These are phyloP conservation scores for Micrasema minimum DNA, from an alignment of 1,140 invertebrate species.

Conservation along the genomic window DNA sequence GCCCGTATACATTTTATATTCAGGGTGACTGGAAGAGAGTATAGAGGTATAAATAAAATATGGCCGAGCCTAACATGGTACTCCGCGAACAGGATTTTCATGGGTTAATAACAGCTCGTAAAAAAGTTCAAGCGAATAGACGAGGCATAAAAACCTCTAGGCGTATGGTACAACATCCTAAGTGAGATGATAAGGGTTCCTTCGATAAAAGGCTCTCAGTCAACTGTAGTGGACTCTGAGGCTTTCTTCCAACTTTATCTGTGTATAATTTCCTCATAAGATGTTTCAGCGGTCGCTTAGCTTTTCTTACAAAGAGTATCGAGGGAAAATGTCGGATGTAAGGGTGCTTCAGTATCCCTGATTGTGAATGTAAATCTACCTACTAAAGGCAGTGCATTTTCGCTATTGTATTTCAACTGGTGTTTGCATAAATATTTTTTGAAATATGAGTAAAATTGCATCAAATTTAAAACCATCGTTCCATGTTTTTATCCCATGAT, in stretches of 20 bases:
- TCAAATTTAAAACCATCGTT: too few relatives aligned
- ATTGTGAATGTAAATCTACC: too few relatives aligned
- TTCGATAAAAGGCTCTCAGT: constrained; percentile 43
- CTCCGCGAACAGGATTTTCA: constrained; percentile 19
- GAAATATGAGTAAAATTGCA: too few relatives aligned
- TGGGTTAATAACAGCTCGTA: constrained; percentile 40
- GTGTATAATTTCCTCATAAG: constrained; percentile 37
- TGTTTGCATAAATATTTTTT: too few relatives aligned
- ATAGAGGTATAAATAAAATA: constrained; percentile 37
- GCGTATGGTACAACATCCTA: constrained; percentile 49
- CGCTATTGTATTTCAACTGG: too few relatives aligned
- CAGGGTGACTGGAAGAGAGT: constrained; percentile 13
- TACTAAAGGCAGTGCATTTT: too few relatives aligned
- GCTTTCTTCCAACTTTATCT: constrained; percentile 27
- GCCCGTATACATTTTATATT: constrained; percentile 30
- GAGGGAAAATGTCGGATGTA: too few relatives aligned
- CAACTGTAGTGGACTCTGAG: constrained; percentile 42
- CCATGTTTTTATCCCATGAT: too few relatives aligned
- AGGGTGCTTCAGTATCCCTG: too few relatives aligned
- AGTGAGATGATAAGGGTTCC: constrained; percentile 47
- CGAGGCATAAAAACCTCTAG: constrained; percentile 43
- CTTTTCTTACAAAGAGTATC: too few relatives aligned
- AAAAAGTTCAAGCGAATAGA: constrained; percentile 41
- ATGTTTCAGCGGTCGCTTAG: constrained; percentile 28
- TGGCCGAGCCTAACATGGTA: constrained; percentile 1